A percentile compares a stretch with the other conserved stretches of the same genome.
phyloP scores from a whole-genome alignment of 2,113 vertebrate species.

The Oryzias melastigma region DNA sequence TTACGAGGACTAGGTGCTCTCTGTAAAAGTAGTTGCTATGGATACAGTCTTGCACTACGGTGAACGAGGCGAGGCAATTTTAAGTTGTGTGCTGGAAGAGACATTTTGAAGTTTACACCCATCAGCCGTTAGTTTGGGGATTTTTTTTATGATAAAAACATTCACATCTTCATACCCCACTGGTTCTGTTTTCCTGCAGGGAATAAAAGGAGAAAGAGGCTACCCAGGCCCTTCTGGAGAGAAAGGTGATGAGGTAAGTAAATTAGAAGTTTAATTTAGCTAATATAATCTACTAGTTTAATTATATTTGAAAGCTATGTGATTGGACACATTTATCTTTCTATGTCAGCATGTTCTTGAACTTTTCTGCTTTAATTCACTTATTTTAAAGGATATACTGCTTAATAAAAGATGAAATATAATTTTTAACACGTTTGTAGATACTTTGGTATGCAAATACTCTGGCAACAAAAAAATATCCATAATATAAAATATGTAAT shows the following conservation, averaged over 20 bases:
- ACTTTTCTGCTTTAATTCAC: too few relatives aligned
- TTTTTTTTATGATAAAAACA: constrained; percentile 31
- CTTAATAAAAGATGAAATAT: too few relatives aligned
- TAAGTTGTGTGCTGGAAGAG: constrained; percentile 32
- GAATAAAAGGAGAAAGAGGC: constrained; percentile 94
- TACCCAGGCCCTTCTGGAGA: constrained; percentile 89
- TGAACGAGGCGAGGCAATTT: constrained; percentile 34
- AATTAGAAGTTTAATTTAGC: constrained; percentile 23
- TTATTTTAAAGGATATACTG: too few relatives aligned
- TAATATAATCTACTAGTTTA: constrained; percentile 30
- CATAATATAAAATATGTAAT: too few relatives aligned
- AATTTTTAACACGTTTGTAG: too few relatives aligned
- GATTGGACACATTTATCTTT: constrained; percentile 35
- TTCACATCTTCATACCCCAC: constrained; percentile 10
- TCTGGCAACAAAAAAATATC: too few relatives aligned
- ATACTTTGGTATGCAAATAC: too few relatives aligned
- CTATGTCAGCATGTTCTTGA: constrained; percentile 8
- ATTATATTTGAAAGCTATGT: neutral
- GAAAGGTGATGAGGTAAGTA: constrained; percentile 92
- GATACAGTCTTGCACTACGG: constrained; percentile 53
- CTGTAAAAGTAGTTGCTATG: constrained; percentile 67
- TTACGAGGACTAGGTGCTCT: constrained; percentile 21
- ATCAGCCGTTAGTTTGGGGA: constrained; percentile 35
- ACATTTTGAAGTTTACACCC: constrained; percentile 50
- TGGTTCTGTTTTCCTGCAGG: constrained; percentile 75